Evolutionary conservation across 2,113 vertebrate species (phyloP).

Genomic region (Eupsittula cactorum): DNA sequence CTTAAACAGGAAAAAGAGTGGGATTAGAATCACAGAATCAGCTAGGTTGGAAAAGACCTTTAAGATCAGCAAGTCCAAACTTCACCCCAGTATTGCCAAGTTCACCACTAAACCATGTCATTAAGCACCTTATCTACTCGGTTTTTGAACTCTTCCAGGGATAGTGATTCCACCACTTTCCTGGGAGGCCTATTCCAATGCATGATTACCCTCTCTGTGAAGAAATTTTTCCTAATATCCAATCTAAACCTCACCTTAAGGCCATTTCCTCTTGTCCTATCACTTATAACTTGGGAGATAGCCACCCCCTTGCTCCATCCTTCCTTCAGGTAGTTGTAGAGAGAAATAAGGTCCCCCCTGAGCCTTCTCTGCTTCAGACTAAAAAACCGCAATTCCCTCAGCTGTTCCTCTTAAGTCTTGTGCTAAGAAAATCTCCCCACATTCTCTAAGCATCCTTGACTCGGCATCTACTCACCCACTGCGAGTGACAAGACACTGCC

Average conservation of each 20-base stretch:
- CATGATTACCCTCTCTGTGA: neutral
- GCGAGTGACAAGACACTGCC: conserved; percentile 95
- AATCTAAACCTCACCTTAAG: neutral
- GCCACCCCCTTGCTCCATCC: neutral
- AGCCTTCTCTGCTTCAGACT: neutral
- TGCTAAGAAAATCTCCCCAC: neutral
- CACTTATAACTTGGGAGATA: neutral
- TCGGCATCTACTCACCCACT: conserved; percentile 84
- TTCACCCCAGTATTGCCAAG: neutral
- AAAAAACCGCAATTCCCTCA: neutral
- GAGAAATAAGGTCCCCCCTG: neutral
- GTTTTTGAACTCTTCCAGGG: neutral
- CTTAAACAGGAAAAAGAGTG: neutral
- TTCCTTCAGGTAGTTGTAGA: neutral
- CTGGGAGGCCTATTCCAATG: neutral
- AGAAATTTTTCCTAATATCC: neutral
- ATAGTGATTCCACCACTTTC: neutral
- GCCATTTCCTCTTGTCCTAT: neutral
- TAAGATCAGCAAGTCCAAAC: neutral
- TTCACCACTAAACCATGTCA: neutral
- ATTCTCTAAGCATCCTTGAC: neutral
- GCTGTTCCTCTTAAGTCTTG: neutral
- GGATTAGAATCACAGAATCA: neutral
- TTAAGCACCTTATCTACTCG: neutral
- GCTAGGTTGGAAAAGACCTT: neutral